Evolutionary conservation across 2,888 invertebrate genomes (phyloP).

Genomic region (Leptura quadrifasciata): DNA sequence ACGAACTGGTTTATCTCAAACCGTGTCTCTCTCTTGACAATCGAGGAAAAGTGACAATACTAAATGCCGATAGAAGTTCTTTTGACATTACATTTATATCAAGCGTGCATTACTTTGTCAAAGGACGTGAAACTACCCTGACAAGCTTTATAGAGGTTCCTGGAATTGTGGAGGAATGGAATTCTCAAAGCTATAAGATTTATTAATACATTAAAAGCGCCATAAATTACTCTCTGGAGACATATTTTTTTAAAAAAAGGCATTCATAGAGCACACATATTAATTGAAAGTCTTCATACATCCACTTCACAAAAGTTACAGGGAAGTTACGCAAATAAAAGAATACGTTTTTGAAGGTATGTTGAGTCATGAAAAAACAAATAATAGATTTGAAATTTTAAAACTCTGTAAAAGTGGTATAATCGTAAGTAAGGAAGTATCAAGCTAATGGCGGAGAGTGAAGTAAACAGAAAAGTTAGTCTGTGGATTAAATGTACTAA

Average conservation of each 20-base stretch:
- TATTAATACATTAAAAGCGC: not conserved
- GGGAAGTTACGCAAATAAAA: too few relatives aligned
- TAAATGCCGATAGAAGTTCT: not conserved
- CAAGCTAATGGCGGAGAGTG: too few relatives aligned
- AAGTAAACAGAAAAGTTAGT: too few relatives aligned
- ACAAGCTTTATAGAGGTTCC: not conserved
- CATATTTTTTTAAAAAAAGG: not conserved
- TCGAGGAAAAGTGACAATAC: not conserved
- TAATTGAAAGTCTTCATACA: too few relatives aligned
- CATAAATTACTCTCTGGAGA: not conserved
- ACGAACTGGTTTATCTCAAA: slow-evolving; percentile 19
- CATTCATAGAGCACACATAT: too few relatives aligned
- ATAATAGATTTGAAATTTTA: too few relatives aligned
- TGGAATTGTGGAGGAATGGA: not conserved
- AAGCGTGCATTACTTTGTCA: not conserved
- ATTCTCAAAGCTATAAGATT: not conserved
- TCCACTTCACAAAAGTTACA: too few relatives aligned
- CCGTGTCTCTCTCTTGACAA: not conserved
- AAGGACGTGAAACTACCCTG: not conserved
- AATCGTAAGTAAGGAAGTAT: too few relatives aligned
- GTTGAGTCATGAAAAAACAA: too few relatives aligned
- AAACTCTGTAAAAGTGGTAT: too few relatives aligned
- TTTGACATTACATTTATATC: not conserved
- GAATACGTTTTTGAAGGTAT: too few relatives aligned
- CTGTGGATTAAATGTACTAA: too few relatives aligned